Evolutionary conservation across 2,888 invertebrate genomes (phyloP).

Genomic region (Himalopsyche kuldschensis): DNA sequence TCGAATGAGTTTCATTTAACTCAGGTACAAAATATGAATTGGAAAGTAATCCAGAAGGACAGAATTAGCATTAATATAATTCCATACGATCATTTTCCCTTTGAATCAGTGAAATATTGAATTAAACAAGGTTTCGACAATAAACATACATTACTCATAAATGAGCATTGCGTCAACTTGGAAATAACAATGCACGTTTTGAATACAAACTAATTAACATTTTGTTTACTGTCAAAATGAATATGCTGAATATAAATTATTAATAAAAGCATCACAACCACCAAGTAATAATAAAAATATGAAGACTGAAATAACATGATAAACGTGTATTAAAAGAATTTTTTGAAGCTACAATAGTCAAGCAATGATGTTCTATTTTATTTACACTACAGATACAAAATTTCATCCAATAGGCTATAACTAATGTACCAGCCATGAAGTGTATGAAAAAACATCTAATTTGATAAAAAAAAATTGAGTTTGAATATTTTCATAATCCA

Average conservation of each 20-base stretch:
- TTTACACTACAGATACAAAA: no score
- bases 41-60: not conserved
- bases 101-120: not conserved
- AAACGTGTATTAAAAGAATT: no score
- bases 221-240: conserved; percentile 6
- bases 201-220: not conserved
- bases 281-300: not conserved
- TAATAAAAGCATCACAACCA: not conserved
- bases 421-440: no score
- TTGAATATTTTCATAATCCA: no score
- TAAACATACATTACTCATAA: not conserved
- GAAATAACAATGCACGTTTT: conserved; percentile 1
- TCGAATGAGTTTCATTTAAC: not conserved
- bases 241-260: not conserved
- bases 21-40: not conserved
- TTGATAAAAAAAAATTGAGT: no score
- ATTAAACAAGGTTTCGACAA: not conserved
- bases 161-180: not conserved
- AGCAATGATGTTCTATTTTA: no score
- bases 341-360: no score
- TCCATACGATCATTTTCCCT: not conserved
- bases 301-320: no score
- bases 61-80: not conserved
- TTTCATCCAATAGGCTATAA: no score
- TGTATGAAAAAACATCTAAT: no score